Conservation (phyloP, 1,140 invertebrate species). For the Luehdorfia chinensis region DNA sequence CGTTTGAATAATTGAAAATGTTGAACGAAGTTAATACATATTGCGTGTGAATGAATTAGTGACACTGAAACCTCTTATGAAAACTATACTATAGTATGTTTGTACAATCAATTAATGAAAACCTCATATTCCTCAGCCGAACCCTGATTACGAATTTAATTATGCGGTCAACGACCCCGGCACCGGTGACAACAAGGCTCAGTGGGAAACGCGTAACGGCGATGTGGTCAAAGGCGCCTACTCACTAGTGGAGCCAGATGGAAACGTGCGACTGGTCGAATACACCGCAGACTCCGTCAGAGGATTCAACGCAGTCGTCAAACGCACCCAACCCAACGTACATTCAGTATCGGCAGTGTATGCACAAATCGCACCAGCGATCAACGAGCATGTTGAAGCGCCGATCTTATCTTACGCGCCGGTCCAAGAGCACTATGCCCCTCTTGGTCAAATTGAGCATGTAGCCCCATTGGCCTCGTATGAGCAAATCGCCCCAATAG, state of each 20-base stretch:
- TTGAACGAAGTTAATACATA: too few species aligned
- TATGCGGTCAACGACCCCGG: conserved; percentile 76
- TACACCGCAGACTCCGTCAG: conserved; percentile 78
- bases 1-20: too few species aligned
- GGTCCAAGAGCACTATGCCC: conserved; percentile 19
- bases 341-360: conserved; percentile 44
- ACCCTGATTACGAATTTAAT: conserved; percentile 73
- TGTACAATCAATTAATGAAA: too few species aligned
- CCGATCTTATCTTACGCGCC: conserved; percentile 18
- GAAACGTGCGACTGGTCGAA: conserved; percentile 78
- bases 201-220: conserved; percentile 75
- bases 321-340: conserved; percentile 72
- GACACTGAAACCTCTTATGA: too few species aligned
- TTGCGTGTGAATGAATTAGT: too few species aligned
- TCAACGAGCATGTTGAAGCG: conserved; percentile 1
- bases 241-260: conserved; percentile 79
- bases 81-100: too few species aligned
- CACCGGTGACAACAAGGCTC: conserved; percentile 76
- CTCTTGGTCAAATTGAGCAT: conserved; percentile 1
- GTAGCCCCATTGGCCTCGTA: conserved; percentile 17
- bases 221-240: conserved; percentile 76
- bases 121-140: too few species aligned
- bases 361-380: conserved; percentile 10
- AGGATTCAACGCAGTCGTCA: conserved; percentile 79
- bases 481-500: conserved; percentile 21